Percentiles rank a stretch among this genome's conserved stretches.
Conservation (phyloP, 23 tunicate species). For the Trididemnum miniatum region DNA sequence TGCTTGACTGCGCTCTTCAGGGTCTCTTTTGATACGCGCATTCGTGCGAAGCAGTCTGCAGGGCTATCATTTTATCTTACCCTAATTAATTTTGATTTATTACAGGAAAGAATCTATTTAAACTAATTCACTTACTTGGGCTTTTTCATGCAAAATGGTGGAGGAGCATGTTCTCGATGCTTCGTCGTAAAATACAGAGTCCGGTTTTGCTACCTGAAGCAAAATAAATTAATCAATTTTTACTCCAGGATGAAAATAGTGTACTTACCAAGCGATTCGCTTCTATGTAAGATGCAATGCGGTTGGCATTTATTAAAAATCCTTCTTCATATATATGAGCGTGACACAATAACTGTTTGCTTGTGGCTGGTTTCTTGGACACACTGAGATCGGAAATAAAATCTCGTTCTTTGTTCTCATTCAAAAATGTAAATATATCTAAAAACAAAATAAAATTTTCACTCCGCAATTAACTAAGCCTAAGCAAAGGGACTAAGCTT, state of each 20-base stretch:
- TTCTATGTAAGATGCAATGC: slow-evolving; percentile 67
- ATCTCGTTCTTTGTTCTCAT: slow-evolving; percentile 27
- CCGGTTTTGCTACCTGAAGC: slow-evolving; percentile 31
- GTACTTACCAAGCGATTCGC: slow-evolving; percentile 77
- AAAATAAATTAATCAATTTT: too few species aligned
- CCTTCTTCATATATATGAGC: slow-evolving; percentile 63
- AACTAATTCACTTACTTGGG: slow-evolving; percentile 56
- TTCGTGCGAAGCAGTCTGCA: too few species aligned
- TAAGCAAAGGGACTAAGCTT: too few species aligned
- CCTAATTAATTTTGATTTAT: too few species aligned
- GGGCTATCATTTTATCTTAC: too few species aligned
- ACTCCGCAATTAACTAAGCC: too few species aligned
- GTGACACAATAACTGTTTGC: slow-evolving; percentile 40
- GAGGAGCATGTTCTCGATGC: slow-evolving; percentile 12
- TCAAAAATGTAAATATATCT: slow-evolving; percentile 55
- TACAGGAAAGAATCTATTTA: too few species aligned
- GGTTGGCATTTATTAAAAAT: slow-evolving; percentile 59
- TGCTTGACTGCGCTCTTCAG: too few species aligned
- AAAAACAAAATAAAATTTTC: too few species aligned
- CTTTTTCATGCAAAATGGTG: slow-evolving; percentile 35
- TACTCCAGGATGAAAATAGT: too few species aligned
- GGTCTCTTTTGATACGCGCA: too few species aligned
- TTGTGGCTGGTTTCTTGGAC: slow-evolving; percentile 7
- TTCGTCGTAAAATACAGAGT: not conserved
- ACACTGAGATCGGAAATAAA: slow-evolving; percentile 48